Base-by-base conservation (phyloP, 2,888 invertebrate species). In the Melieria omissa region DNA sequence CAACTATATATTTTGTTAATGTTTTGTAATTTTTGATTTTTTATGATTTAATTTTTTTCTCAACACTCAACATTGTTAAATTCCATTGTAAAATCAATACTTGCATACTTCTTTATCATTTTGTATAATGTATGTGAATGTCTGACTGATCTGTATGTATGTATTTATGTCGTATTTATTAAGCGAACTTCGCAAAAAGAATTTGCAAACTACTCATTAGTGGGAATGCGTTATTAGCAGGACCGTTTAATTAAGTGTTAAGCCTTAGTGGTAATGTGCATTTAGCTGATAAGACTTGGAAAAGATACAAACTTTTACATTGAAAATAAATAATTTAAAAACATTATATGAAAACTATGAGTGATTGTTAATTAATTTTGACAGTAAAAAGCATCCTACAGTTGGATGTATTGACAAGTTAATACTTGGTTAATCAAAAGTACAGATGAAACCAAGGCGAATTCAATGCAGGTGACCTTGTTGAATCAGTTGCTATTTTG, bases 281-380 rank as follows among this genome's bases (percentile, higher is more conserved):
- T 76, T 79, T 81, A 79, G 74, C 75, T 57, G 63, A 41, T 75
- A 77, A 78, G 76, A 58, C 68, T 65, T 73, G 75, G 72, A 57
- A 73, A 70, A 47, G 47, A 16, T 12, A 29, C 55, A 57, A 29
- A 29, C 29, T 29, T 4, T 49, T 65, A 71, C 72, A 52, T 72
- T 72, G 71, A 72, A 72, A 78, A 65, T 58, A 10, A 65, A 60
- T 41, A 67, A 49, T 41, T 52, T 46, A 4, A 41, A 67, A 67
- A 64, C 16, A 65, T 66, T 4, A 71, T 66, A 69, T n/a, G 70
- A 57, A 61, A 49, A 55, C 42, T 54, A 62, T 42, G 62, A 62
- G 54, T 46, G 29, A 42, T 55, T 46, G 29, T 49, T 8, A 14
- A 42, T n/a, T 64, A 46, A 10, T 41, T 65, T 65, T 14, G 29